Evolutionary conservation across 1,140 invertebrate species (phyloP).

Genomic region (Theocolax elegans): DNA sequence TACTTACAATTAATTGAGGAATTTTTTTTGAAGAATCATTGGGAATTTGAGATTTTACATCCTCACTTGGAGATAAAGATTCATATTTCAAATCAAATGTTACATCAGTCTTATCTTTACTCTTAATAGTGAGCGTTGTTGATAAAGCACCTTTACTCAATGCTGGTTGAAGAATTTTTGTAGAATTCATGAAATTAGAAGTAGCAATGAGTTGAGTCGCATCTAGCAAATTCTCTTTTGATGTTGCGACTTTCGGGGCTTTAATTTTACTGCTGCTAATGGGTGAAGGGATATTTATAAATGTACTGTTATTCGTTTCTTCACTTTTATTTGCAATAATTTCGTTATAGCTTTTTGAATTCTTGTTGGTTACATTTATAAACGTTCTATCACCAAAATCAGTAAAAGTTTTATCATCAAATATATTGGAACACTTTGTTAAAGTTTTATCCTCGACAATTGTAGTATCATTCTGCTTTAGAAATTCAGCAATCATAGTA

Average conservation of each 20-base stretch:
- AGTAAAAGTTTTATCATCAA: neutral
- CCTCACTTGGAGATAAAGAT: neutral
- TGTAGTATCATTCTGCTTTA: constrained; percentile 31
- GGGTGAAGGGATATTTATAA: neutral
- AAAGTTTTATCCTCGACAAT: constrained; percentile 22
- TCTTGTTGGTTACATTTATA: too few relatives aligned
- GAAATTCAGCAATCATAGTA: constrained; percentile 32
- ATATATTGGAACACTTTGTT: neutral
- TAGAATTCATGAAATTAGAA: constrained; percentile 3
- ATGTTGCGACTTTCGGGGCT: constrained; percentile 16
- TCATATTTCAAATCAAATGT: neutral
- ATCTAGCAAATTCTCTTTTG: constrained; percentile 11
- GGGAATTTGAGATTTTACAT: constrained; percentile 23
- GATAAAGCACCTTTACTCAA: constrained; percentile 15
- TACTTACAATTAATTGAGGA: constrained; percentile 1
- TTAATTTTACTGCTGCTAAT: neutral
- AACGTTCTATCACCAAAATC: constrained; percentile 19
- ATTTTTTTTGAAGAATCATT: neutral
- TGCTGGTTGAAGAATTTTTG: constrained; percentile 9
- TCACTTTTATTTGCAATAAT: too few relatives aligned
- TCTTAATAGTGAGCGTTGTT: constrained; percentile 14
- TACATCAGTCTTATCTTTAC: constrained; percentile 33
- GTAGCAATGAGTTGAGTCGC: neutral
- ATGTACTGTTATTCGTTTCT: constrained; percentile 27
- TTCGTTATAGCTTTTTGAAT: too few relatives aligned